Evolutionary conservation across 1,140 invertebrate genomes (phyloP), one percentile per base, ranked within the genome.

Genomic region (Zelostemma sp.): DNA sequence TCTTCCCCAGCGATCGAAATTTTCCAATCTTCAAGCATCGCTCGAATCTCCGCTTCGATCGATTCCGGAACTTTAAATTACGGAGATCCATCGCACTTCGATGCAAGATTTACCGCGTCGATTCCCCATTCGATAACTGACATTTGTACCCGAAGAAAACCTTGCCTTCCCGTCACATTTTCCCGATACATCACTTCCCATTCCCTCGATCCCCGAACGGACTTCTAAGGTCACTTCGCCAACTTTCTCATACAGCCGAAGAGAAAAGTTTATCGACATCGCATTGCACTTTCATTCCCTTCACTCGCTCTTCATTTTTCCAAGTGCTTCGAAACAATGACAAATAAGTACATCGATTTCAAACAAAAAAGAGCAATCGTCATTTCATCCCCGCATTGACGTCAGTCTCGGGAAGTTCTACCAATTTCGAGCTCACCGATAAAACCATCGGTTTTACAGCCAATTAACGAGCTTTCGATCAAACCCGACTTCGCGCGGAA

Each of bases 21-120:
- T 60, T 60, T 35, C 43, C 48, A 62, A 62, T 62, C 43, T 31
- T 48, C 33, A 43, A 47, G 50, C 50, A 62, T 54, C 14, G 50
- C 28, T 48, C 33, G 50, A 40, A 28, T 18, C 21, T 28, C 19
- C 43, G 19, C 18, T 53, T 16, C 6, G 15, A 16, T 35, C 21
- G 49, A 35, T 51, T 60, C 28, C 15, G 50, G n/a, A 50, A 55
- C 48, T 43, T 62, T 25, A 48, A 40, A 31, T 46, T 31, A 50
- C 19, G 46, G 18, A 45, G 51, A 38, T 16, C 43, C 57, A 51
- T 51, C 18, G 49, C 47, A 4, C 8, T 28, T 28, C 15, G 40
- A 17, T 11, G n/a, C n/a, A 47, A 28, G 17, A 62, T 62, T 35
- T 41, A 40, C 21, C 54, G 47, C 28, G 12, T 54, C 41, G 49